phyloP scores from a whole-genome alignment of 2,113 vertebrate genomes.

The Stomatorhinus ivindoensis region DNA sequence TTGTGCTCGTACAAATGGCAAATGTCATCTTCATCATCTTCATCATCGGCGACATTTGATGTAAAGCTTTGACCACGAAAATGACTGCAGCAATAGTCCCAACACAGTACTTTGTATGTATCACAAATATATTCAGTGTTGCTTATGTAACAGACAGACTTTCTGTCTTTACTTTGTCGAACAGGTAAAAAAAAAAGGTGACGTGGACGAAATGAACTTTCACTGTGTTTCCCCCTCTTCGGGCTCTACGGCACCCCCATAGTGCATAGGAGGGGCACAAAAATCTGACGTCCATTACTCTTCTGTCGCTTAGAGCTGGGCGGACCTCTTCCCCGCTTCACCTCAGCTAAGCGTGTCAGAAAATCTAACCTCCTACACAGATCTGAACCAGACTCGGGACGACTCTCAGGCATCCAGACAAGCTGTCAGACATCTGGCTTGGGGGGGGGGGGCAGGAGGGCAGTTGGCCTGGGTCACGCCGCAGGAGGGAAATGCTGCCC shows the following conservation, averaged over 20 bases:
- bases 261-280: neutral
- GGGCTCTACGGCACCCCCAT: no score
- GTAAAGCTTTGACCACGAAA: neutral
- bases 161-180: no score
- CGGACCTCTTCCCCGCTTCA: neutral
- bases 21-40: neutral
- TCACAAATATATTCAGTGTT: no score
- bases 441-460: constrained; percentile 26
- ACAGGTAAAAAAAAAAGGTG: neutral
- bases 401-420: constrained; percentile 27
- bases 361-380: neutral
- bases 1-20: neutral
- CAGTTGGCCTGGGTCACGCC: constrained; percentile 5
- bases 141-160: neutral
- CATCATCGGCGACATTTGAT: neutral
- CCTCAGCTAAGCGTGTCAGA: neutral
- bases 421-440: constrained; percentile 52
- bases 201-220: neutral
- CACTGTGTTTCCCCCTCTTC: neutral
- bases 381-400: neutral
- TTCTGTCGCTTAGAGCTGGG: neutral
- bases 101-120: neutral
- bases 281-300: neutral
- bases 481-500: neutral
- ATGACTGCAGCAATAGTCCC: neutral